Evolutionary conservation across 2,888 invertebrate genomes (phyloP), one percentile per base, ranked within the genome.

Genomic region (Euzetes globulus): DNA sequence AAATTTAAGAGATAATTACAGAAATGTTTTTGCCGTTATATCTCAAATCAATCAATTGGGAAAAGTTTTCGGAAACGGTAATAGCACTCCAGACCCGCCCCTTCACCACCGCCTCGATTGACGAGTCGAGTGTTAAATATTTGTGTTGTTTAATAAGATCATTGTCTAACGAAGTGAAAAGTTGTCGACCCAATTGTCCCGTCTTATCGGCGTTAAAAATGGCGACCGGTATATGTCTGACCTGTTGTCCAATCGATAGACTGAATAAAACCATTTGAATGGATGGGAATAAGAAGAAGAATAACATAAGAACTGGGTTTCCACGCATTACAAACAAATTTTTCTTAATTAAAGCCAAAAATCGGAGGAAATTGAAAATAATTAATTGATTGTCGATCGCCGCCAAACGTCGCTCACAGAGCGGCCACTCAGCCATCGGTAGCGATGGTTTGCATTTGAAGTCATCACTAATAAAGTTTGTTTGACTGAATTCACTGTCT

Each of bases 401-500:
- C 1, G 68, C 68, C 15, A 65, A 19, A 17, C 73, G 65, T 15
- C 73, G 73, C 47, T 73, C 73, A 71, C 68, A 71, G 22, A 73
- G 45, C 13, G 73, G 73, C 73, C 73, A 73, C 27, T 73, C 41
- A 27, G 73, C 73, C 70, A 73, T 73, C 25, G 65, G 45, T 70
- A 73, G 37, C 11, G 33, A 33, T 33, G 37, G 6, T 45, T 19
- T 19, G 7, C 41, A 19, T 52, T 68, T 11, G 47, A 41, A 19
- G 19, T 73, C 68, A 15, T 47, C 22, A 19, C 13, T 27, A 45
- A 19, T 47, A 19, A 45, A 47, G 22, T 71, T 50, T 47, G 25
- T 4, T 15, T 41, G 13, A 37, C 19, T 33, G 19, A 17, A 37
- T 33, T 68, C 68, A 7, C 11, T 50, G 47, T 71, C 71, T 27